Conservation (phyloP, 2,888 invertebrate genomes). For the Tyria jacobaeae region DNA sequence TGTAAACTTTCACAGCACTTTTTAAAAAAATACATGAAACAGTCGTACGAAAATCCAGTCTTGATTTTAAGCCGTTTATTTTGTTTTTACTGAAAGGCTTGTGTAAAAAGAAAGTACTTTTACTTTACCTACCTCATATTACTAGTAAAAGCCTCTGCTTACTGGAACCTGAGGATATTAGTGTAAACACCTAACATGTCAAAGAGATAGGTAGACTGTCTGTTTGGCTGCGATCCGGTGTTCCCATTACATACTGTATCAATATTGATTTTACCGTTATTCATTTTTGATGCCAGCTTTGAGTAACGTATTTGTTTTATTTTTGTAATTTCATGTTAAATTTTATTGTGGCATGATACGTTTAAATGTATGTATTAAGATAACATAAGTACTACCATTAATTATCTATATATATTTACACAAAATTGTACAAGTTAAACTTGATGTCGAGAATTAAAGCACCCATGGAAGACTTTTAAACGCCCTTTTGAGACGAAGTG, state of each 20-base stretch:
- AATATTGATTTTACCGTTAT: slow-evolving; percentile 41
- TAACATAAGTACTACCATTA: too few relatives aligned
- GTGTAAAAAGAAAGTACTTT: slow-evolving; percentile 40
- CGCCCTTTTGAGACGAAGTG: too few relatives aligned
- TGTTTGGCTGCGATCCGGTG: slow-evolving; percentile 21
- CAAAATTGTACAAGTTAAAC: too few relatives aligned
- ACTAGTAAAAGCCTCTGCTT: slow-evolving; percentile 29
- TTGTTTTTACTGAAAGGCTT: slow-evolving; percentile 9
- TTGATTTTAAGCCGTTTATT: slow-evolving; percentile 2
- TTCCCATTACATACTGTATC: slow-evolving; percentile 30
- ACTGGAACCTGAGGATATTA: slow-evolving; percentile 23
- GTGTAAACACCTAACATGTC: slow-evolving; percentile 38
- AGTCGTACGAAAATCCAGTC: not conserved
- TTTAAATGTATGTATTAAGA: slow-evolving; percentile 17
- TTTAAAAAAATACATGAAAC: too few relatives aligned
- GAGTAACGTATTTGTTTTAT: not conserved
- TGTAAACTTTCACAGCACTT: too few relatives aligned
- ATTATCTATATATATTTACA: too few relatives aligned
- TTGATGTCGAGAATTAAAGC: too few relatives aligned
- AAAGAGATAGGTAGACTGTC: slow-evolving; percentile 32
- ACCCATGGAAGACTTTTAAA: too few relatives aligned
- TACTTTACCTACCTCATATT: slow-evolving; percentile 23
- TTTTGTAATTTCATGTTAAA: not conserved
- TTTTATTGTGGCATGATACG: not conserved
- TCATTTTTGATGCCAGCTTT: slow-evolving; percentile 20